phyloP scores from a whole-genome alignment of 30 jellyfish, hydroid and myxozoan genomes.

The Phacellophora camtschatica region DNA sequence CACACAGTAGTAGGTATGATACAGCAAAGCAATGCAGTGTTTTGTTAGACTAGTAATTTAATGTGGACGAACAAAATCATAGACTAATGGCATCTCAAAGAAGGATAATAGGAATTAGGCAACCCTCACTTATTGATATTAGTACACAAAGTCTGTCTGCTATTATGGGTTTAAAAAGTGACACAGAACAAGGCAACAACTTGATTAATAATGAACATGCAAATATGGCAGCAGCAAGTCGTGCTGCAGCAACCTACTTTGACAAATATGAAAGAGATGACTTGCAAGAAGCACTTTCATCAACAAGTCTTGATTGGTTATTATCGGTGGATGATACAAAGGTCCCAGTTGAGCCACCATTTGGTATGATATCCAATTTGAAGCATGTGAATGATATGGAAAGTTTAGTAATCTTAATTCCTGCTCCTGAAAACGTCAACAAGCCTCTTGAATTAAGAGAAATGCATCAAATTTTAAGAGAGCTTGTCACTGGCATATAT shows the following conservation, averaged over 20 bases:
- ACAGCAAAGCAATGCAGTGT: no score
- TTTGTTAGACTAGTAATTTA: no score
- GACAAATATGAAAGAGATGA: conserved; percentile 66
- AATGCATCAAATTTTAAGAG: conserved; percentile 68
- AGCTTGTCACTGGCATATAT: conserved; percentile 56
- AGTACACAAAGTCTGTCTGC: conserved; percentile 13
- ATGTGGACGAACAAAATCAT: no score
- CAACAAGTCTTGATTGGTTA: conserved; percentile 73
- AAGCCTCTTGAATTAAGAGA: conserved; percentile 53
- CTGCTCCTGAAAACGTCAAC: conserved; percentile 42
- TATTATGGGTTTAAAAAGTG: conserved; percentile 35
- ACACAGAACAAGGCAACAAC: conserved; percentile 1
- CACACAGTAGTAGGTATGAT: no score
- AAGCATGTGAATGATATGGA: conserved; percentile 10
- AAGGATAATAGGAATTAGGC: background rate
- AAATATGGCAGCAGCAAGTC: conserved; percentile 49
- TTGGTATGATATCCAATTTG: conserved; percentile 30
- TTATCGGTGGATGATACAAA: conserved; percentile 61
- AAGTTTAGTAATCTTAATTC: conserved; percentile 8
- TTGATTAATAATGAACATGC: conserved; percentile 20
- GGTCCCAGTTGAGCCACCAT: conserved; percentile 55
- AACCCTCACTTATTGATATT: background rate
- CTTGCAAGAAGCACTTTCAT: conserved; percentile 56
- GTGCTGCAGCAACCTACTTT: conserved; percentile 76
- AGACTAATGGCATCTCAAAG: no score